These are phyloP conservation scores for Colostygia pectinataria DNA, from an alignment of 2,888 invertebrate species.

Conservation along the genomic window DNA sequence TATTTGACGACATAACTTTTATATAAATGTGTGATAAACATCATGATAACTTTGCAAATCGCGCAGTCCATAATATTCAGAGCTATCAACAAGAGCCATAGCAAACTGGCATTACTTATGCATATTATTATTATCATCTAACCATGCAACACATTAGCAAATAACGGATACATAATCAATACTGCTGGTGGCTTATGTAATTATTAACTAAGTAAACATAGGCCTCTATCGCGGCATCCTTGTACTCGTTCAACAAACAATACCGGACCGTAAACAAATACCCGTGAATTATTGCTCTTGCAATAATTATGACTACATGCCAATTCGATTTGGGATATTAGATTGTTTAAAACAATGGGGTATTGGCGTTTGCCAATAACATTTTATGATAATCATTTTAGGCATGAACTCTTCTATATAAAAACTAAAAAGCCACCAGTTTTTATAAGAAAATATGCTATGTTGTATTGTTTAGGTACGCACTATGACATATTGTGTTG, in stretches of 20 bases:
- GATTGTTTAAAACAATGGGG: conserved; percentile 24
- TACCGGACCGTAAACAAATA: conserved; percentile 72
- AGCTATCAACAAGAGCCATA: too few relatives aligned
- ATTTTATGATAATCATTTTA: background rate
- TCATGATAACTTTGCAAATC: too few relatives aligned
- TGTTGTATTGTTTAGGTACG: too few relatives aligned
- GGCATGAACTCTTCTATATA: too few relatives aligned
- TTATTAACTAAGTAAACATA: conserved; percentile 74
- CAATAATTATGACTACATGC: conserved; percentile 31
- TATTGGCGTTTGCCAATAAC: conserved; percentile 7
- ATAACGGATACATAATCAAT: conserved; percentile 62
- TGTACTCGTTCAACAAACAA: conserved; percentile 75
- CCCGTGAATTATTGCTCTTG: conserved; percentile 65
- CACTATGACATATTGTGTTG: too few relatives aligned
- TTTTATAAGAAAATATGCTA: too few relatives aligned
- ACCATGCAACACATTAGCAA: conserved; percentile 41
- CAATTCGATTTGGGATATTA: conserved; percentile 31
- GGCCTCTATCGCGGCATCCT: conserved; percentile 71
- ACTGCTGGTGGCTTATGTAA: conserved; percentile 65
- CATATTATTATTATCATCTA: conserved; percentile 6
- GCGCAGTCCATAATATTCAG: too few relatives aligned
- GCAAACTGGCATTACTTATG: conserved; percentile 49
- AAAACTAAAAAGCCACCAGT: too few relatives aligned
- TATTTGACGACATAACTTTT: too few relatives aligned
- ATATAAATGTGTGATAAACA: too few relatives aligned